Conservation (phyloP, 2,113 vertebrate species). For the Ardeotis arabs region DNA sequence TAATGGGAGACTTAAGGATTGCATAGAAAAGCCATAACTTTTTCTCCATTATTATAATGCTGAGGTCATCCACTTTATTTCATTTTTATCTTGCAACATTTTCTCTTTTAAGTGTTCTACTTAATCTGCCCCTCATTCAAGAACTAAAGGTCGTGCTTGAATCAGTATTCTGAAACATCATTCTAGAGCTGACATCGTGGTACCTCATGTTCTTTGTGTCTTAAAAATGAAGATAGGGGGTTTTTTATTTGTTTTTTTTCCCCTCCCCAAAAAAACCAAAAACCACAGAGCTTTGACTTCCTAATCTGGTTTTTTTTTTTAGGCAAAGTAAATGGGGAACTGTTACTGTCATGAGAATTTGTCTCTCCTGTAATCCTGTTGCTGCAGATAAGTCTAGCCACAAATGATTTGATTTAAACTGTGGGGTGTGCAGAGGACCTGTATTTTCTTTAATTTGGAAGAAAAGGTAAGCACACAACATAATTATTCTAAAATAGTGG, state of each 20-base stretch:
- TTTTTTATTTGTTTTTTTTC: background rate
- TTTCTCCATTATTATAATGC: background rate
- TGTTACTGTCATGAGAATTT: background rate
- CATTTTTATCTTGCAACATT: background rate
- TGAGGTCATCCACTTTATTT: background rate
- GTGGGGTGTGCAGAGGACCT: background rate
- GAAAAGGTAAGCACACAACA: background rate
- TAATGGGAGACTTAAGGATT: background rate
- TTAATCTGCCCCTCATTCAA: background rate
- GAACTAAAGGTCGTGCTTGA: background rate
- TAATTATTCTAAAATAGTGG: background rate
- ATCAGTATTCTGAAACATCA: background rate
- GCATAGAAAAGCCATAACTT: background rate
- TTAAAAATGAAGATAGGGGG: background rate
- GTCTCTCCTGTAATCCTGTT: background rate
- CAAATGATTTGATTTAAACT: background rate
- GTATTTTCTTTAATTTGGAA: background rate
- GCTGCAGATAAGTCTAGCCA: background rate
- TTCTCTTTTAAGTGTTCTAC: background rate
- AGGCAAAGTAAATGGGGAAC: background rate
- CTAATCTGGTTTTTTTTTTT: background rate
- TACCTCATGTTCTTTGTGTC: background rate
- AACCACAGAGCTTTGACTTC: background rate
- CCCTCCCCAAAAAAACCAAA: background rate
- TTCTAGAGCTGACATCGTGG: background rate